Percentiles rank a stretch among this genome's conserved stretches.
phyloP scores from a whole-genome alignment of 2,888 invertebrate species.

The Drosophila lacicola region DNA sequence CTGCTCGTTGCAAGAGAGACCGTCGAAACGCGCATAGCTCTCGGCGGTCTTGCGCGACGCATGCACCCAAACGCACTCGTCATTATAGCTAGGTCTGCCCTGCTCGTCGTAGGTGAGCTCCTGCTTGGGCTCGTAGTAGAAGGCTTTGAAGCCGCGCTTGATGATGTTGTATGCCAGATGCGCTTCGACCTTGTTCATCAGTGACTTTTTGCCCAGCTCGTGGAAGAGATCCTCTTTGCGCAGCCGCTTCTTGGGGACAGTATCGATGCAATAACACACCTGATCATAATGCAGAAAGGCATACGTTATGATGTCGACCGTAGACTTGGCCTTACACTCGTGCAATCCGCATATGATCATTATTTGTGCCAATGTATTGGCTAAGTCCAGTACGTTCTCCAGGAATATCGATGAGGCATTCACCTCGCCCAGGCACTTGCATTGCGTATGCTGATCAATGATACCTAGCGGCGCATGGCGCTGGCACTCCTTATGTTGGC shows the following conservation, averaged over 20 bases:
- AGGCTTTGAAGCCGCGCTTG: conserved; percentile 83
- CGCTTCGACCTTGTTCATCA: conserved; percentile 84
- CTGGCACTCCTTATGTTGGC: conserved; percentile 81
- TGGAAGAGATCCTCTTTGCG: conserved; percentile 81
- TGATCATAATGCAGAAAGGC: conserved; percentile 83
- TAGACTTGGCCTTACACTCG: conserved; percentile 83
- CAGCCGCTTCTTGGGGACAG: conserved; percentile 77
- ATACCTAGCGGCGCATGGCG: conserved; percentile 78
- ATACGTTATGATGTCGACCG: conserved; percentile 81
- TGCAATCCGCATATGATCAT: conserved; percentile 83
- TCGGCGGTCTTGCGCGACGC: conserved; percentile 82
- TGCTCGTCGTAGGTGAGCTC: conserved; percentile 63
- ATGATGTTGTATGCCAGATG: conserved; percentile 82
- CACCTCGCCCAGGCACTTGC: conserved; percentile 73
- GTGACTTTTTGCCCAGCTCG: conserved; percentile 82
- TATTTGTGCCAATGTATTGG: conserved; percentile 80
- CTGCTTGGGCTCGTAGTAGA: conserved; percentile 78
- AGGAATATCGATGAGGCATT: conserved; percentile 82
- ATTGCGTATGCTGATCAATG: conserved; percentile 74
- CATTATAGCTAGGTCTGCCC: conserved; percentile 68
- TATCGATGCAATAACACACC: conserved; percentile 81
- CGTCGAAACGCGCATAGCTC: conserved; percentile 78
- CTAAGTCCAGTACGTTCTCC: conserved; percentile 81
- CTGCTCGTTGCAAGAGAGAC: conserved; percentile 77
- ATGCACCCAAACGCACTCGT: conserved; percentile 83